These are phyloP conservation scores for Rhinichthys osculus DNA, from an alignment of 2,797 vertebrate species.

Conservation along the genomic window DNA sequence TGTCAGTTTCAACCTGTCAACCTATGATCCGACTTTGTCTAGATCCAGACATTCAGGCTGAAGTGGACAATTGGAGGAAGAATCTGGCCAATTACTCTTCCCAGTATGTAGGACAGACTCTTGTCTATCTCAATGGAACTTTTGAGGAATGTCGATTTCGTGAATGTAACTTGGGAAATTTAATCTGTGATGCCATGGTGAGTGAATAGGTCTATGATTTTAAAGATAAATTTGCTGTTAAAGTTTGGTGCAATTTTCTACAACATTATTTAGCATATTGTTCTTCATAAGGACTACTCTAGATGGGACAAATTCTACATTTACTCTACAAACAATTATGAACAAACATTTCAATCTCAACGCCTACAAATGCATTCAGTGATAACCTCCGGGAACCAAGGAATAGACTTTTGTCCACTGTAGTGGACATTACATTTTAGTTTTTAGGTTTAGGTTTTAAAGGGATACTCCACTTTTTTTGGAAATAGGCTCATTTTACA, in stretches of 20 bases:
- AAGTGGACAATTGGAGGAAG: conserved; percentile 83
- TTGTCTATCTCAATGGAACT: conserved; percentile 89
- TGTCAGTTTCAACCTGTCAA: neutral
- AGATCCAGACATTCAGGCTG: conserved; percentile 82
- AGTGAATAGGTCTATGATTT: conserved; percentile 1
- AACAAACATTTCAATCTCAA: neutral
- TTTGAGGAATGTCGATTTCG: conserved; percentile 82
- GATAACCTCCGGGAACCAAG: too few species aligned
- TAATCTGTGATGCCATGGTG: conserved; percentile 94
- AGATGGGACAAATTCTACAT: neutral
- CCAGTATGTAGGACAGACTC: conserved; percentile 83
- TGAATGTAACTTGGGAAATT: conserved; percentile 94
- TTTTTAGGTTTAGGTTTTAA: too few species aligned
- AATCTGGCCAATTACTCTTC: conserved; percentile 81
- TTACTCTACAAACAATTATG: neutral
- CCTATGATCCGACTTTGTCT: neutral
- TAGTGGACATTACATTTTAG: too few species aligned
- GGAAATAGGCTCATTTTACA: too few species aligned
- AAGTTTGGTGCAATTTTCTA: neutral
- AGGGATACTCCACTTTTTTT: too few species aligned
- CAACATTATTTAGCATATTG: neutral
- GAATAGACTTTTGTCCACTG: too few species aligned
- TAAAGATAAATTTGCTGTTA: neutral
- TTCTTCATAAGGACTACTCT: neutral
- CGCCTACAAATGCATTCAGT: neutral